Evolutionary conservation across 2,888 invertebrate species (phyloP), one percentile per base, ranked within the genome.

Genomic region (Ectobius pallidus): DNA sequence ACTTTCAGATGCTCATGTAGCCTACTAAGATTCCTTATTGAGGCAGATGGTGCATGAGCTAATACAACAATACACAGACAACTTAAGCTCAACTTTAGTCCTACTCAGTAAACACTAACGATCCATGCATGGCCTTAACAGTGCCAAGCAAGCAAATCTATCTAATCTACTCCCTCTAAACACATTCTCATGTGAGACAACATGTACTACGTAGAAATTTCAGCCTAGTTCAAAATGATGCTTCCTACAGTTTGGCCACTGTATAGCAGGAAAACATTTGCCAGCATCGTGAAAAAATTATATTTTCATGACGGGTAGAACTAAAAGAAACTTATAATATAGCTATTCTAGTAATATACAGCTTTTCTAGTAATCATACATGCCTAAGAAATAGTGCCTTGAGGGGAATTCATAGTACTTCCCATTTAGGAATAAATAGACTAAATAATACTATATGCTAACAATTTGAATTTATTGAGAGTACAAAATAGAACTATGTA

Each of bases 1-100:
- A 18, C 52, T 52, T 52, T 52, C 52, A 52, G 16, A 52, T 52
- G 52, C 52, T 52, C 52, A 52, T 52, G 20, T 52, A n/a, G n/a
- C 25, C 25, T 52, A 25, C 52, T 52, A 52, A 6, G 39, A 9
- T 14, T 9, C 39, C 6, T 9, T 39, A 39, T 14, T 25, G 20
- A 25, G 52, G 14, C 11, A 1, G 16, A 25, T 39, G 39, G 14
- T 6, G 39, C 39, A n/a, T n/a, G n/a, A 39, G 39, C 39, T 39
- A 39, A 39, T 9, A 14, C 25, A 25, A 25, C 1, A 39, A 39
- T 39, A 39, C 6, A 39, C 39, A 52, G 25, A 52, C 16, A 52
- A 14, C 20, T 52, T 20, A 20, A 52, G 49, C 6, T 14, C 39
- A 39, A 39, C 6, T 39, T 6, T 39, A 14, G 14, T 25, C 20